A percentile compares a stretch with the other conserved stretches of the same genome.
Evolutionary conservation across 2,888 invertebrate genomes (phyloP).

Genomic region (Aphidoletes aphidimyza): DNA sequence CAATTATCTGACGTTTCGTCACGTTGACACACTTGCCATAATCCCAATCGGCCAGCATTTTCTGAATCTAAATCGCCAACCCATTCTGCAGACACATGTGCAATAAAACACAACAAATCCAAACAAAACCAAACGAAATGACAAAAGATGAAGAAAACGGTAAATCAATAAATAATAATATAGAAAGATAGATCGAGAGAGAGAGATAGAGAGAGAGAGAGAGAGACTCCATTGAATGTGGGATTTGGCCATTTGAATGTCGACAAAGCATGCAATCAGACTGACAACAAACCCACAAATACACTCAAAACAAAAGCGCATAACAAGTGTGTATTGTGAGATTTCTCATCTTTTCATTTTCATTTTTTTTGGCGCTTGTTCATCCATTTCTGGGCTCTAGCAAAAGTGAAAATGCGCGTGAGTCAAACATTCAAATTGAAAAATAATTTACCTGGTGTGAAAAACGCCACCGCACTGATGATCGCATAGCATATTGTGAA

Average conservation of each 20-base stretch:
- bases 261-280: no score
- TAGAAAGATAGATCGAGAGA: no score
- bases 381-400: no score
- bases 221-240: no score
- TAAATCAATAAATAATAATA: neutral
- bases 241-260: no score
- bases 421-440: neutral
- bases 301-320: no score
- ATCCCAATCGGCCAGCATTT: constrained; percentile 89
- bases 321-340: no score
- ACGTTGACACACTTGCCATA: constrained; percentile 88
- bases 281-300: no score
- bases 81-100: no score
- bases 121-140: neutral
- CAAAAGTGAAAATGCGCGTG: neutral
- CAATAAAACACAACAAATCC: constrained; percentile 52
- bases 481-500: constrained; percentile 97
- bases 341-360: no score
- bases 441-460: constrained; percentile 75
- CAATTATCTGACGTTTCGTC: constrained; percentile 85
- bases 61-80: constrained; percentile 85
- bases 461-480: constrained; percentile 92
- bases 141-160: neutral
- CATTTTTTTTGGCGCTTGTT: no score
- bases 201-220: no score